Evolutionary conservation across 2,888 invertebrate species (phyloP), one percentile per base, ranked within the genome.

Genomic region (Escarpia spicata): DNA sequence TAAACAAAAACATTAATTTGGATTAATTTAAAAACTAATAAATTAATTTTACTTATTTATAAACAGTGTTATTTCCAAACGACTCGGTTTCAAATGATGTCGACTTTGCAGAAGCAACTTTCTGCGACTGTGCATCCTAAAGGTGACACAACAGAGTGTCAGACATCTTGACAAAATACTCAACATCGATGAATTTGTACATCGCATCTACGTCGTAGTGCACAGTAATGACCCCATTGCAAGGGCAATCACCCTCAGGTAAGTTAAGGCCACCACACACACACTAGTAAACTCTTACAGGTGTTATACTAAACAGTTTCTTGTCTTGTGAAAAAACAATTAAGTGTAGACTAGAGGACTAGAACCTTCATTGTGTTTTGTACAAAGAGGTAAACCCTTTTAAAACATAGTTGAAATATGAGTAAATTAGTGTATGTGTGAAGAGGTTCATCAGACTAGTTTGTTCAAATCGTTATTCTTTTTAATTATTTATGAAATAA

Each of bases 191-290:
- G 99, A 99, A 96, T 98, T 98, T 97, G 97, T 99, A 6, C 97
- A 98, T 91, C 97, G 99, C 95, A 98, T 99, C 45, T 99, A 98
- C 95, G 98, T 98, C 96, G 99, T 99, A 0, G 98, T 98, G 95
- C 99, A 99, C 96, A 99, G 99, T 10, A 99, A 99, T 96, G 99
- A 99, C 97, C 99, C 99, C 0, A 96, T 99, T 10, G 99, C 99
- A 0, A 97, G 99, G 95, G 98, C 99, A 0, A 97, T 99, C 15
- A 98, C 99, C 0, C 96, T 99, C 15, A 97, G 96, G 96, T 96
- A 91, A 37, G 44, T 4, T 43, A 37, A 52, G 44, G 31, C 37
- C 91, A 91, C 43, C 91, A 43, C 10, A 15, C 31, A 37, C 37
- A 19, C 4, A 44, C 26, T 3, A 37, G 43, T 91, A 43, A 31